Percentiles rank a stretch among this genome's conserved stretches.
Conservation (phyloP, 92 coral and sea anemone species). For the Virgularia gustaviana region DNA sequence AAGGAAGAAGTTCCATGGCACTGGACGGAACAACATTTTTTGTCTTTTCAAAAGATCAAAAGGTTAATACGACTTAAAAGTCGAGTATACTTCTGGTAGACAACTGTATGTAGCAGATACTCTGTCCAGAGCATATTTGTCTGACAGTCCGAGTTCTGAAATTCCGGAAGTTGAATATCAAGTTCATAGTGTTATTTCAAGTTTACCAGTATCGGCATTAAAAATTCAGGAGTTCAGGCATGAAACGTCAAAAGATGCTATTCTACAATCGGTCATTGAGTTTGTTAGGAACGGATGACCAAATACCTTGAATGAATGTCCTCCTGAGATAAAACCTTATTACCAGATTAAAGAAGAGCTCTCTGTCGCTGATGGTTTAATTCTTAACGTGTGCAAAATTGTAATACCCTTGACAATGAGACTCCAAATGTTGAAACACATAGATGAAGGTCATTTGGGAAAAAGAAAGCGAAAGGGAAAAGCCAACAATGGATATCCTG, state of each 20-base stretch:
- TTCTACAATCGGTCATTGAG: neutral
- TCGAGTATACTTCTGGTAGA: conserved; percentile 11
- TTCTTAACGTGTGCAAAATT: conserved; percentile 5
- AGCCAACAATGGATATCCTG: too few species aligned
- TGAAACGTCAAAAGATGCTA: neutral
- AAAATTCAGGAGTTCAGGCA: conserved; percentile 7
- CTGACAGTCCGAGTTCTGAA: neutral
- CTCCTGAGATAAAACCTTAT: neutral
- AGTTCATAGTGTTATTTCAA: conserved; percentile 1
- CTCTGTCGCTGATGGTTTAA: neutral
- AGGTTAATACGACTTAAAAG: neutral
- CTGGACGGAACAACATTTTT: neutral
- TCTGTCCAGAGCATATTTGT: conserved; percentile 6
- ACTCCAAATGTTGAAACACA: neutral
- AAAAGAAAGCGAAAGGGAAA: neutral
- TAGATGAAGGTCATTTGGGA: conserved; percentile 4
- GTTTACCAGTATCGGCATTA: neutral
- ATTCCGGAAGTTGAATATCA: conserved; percentile 1
- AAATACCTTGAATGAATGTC: neutral
- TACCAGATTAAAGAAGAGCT: conserved; percentile 14
- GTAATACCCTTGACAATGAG: conserved; percentile 7
- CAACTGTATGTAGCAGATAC: neutral
- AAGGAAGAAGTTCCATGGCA: conserved; percentile 16
- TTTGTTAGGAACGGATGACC: conserved; percentile 5
- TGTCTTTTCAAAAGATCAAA: conserved; percentile 1